Percentiles rank a stretch among this genome's conserved stretches.
Conservation (phyloP, 92 coral and sea anemone genomes). For the Heteractis magnifica region DNA sequence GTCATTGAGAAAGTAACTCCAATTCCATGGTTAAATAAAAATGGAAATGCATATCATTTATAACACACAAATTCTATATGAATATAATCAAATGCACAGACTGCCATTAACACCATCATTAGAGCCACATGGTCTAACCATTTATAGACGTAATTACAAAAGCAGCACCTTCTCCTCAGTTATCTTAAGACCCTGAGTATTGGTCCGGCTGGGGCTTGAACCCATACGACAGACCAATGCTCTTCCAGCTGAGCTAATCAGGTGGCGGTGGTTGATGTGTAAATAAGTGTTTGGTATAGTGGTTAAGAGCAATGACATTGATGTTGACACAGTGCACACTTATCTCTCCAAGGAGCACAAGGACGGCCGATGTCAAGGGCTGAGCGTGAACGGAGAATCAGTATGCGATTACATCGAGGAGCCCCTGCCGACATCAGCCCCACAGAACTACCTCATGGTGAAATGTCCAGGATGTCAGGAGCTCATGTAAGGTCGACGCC, state of each 20-base stretch:
- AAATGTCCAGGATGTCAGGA: constrained; percentile 98
- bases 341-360: constrained; percentile 54
- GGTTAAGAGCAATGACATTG: background rate
- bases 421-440: constrained; percentile 77
- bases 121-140: too few species aligned
- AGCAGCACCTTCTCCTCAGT: too few species aligned
- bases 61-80: too few species aligned
- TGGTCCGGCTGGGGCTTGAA: too few species aligned
- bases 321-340: background rate
- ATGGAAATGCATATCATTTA: too few species aligned
- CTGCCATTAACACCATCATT: too few species aligned
- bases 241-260: too few species aligned
- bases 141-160: too few species aligned
- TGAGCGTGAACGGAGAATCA: constrained; percentile 88
- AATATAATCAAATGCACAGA: too few species aligned
- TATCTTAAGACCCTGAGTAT: too few species aligned
- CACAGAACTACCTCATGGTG: constrained; percentile 77
- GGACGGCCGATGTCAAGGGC: constrained; percentile 90
- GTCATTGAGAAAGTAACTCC: background rate
- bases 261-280: too few species aligned
- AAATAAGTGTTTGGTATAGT: background rate
- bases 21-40: background rate
- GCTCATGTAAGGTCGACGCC: constrained; percentile 92
- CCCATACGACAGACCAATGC: too few species aligned
- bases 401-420: constrained; percentile 86